Conservation (phyloP, 2,113 vertebrate genomes). For the Gallinago undulata region DNA sequence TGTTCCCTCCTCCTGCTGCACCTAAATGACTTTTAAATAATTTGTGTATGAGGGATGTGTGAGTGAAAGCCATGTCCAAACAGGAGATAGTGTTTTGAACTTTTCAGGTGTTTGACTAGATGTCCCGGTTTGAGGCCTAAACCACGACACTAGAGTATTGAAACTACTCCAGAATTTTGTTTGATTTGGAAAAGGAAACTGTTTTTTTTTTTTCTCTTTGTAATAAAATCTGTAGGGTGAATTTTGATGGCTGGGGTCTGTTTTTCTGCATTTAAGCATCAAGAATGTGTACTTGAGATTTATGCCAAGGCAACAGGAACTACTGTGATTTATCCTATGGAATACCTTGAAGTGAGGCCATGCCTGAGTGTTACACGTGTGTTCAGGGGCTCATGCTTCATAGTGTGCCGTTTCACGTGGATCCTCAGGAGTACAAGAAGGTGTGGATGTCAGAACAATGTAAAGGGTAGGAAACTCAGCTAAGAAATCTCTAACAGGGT, state of each 20-base stretch:
- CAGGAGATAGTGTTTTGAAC: conserved; percentile 12
- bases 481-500: not conserved
- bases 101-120: not conserved
- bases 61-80: not conserved
- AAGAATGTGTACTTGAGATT: not conserved
- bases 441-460: not conserved
- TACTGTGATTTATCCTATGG: not conserved
- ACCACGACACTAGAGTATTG: not conserved
- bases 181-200: conserved; percentile 20
- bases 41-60: not conserved
- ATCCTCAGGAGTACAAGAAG: not conserved
- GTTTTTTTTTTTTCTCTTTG: not conserved
- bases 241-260: not conserved
- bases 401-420: not conserved
- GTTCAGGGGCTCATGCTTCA: not conserved
- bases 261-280: not conserved
- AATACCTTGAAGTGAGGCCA: not conserved
- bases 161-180: conserved; percentile 11
- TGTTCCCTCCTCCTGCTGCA: not conserved
- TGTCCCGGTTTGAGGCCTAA: too few species aligned
- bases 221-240: not conserved
- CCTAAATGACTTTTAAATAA: not conserved
- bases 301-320: not conserved
- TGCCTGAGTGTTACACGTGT: not conserved
- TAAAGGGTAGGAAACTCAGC: not conserved